These are phyloP conservation scores for Drosophila pseudotalamancana DNA, from an alignment of 2,888 invertebrate genomes.

Conservation along the genomic window DNA sequence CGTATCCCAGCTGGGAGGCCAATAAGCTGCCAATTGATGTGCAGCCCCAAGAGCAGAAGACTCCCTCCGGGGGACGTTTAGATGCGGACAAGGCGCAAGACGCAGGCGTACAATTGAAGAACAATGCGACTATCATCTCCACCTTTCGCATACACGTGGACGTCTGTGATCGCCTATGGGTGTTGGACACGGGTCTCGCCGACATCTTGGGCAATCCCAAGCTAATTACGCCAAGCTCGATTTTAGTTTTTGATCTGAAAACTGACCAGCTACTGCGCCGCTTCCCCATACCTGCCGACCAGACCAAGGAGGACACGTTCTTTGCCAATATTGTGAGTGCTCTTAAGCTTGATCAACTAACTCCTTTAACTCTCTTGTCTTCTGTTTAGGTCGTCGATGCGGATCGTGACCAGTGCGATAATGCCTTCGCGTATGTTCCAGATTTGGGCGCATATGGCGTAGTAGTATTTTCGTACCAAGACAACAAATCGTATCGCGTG, in stretches of 20 bases:
- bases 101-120: slow-evolving; percentile 84
- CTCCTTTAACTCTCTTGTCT: neutral
- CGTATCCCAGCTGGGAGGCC: slow-evolving; percentile 91
- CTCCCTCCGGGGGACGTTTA: slow-evolving; percentile 78
- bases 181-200: slow-evolving; percentile 90
- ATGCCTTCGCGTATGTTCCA: slow-evolving; percentile 91
- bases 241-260: slow-evolving; percentile 89
- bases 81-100: slow-evolving; percentile 83
- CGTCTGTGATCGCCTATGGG: slow-evolving; percentile 92
- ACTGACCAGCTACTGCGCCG: slow-evolving; percentile 89
- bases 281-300: slow-evolving; percentile 88
- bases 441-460: slow-evolving; percentile 91
- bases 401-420: slow-evolving; percentile 88
- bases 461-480: slow-evolving; percentile 90
- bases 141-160: slow-evolving; percentile 91
- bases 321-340: slow-evolving; percentile 91
- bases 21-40: slow-evolving; percentile 90
- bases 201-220: slow-evolving; percentile 89
- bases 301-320: slow-evolving; percentile 90
- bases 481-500: slow-evolving; percentile 91
- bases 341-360: neutral
- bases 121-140: slow-evolving; percentile 88
- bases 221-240: slow-evolving; percentile 87
- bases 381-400: slow-evolving; percentile 88
- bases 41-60: slow-evolving; percentile 69